A percentile compares a stretch with the other conserved stretches of the same genome.
phyloP scores from a whole-genome alignment of 2,888 invertebrate genomes.

The Cosmopolites sordidus region DNA sequence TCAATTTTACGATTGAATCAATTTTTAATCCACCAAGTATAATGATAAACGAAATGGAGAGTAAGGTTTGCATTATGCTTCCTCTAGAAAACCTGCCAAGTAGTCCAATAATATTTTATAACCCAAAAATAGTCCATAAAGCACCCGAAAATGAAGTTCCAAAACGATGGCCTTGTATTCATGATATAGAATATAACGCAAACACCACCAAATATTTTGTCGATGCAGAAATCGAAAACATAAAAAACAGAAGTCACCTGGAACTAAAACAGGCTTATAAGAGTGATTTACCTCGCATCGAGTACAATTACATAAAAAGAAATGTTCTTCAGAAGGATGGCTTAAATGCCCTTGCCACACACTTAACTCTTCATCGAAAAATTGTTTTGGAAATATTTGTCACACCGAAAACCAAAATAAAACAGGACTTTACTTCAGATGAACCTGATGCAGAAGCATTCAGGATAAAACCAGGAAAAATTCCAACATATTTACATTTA shows the following conservation, averaged over 20 bases:
- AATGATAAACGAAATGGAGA: conserved; percentile 37
- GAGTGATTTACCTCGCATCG: conserved; percentile 34
- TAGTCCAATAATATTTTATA: conserved; percentile 32
- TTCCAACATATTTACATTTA: conserved; percentile 39
- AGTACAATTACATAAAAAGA: conserved; percentile 42
- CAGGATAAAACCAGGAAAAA: conserved; percentile 11
- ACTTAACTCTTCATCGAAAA: conserved; percentile 35
- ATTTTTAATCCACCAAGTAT: conserved; percentile 41
- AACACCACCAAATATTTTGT: conserved; percentile 36
- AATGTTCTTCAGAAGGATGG: conserved; percentile 34
- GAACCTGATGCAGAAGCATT: conserved; percentile 4
- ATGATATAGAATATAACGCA: conserved; percentile 31
- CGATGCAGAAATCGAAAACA: conserved; percentile 25
- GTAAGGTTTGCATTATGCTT: conserved; percentile 35
- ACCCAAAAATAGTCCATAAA: conserved; percentile 31
- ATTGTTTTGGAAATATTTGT: conserved; percentile 42
- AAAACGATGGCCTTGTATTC: conserved; percentile 35
- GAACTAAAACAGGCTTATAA: conserved; percentile 31
- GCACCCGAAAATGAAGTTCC: conserved; percentile 27
- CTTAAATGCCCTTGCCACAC: conserved; percentile 31
- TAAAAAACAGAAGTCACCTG: conserved; percentile 35
- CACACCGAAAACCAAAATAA: conserved; percentile 25
- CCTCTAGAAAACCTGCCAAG: conserved; percentile 32
- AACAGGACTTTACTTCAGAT: conserved; percentile 8
- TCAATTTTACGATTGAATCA: conserved; percentile 42